A percentile compares a stretch with the other conserved stretches of the same genome.
Conservation (phyloP, 35 echinoderm and acorn worm species). For the Chiridota heheva region DNA sequence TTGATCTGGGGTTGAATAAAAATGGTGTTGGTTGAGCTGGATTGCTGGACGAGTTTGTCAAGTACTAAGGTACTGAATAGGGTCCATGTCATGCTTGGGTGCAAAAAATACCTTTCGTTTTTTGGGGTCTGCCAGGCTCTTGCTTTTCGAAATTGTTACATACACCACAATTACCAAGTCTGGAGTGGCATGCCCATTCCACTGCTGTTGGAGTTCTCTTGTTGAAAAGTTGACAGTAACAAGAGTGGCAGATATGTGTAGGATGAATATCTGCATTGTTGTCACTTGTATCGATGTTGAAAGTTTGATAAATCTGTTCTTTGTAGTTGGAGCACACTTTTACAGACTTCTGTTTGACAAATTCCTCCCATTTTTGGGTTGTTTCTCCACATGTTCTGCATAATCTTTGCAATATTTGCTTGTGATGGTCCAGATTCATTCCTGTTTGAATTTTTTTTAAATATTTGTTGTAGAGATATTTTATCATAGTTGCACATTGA, state of each 20-base stretch:
- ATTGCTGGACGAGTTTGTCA: not conserved
- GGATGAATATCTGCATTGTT: conserved; percentile 11
- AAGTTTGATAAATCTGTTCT: conserved; percentile 25
- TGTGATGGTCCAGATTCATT: conserved; percentile 30
- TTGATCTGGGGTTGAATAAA: not conserved
- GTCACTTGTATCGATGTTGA: conserved; percentile 1
- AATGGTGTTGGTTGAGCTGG: not conserved
- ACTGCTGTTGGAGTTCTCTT: not conserved
- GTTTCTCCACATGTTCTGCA: conserved; percentile 23
- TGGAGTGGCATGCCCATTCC: conserved; percentile 16
- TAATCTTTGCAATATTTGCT: conserved; percentile 11
- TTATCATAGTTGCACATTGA: too few species aligned
- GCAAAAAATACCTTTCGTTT: not conserved
- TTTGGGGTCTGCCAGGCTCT: not conserved
- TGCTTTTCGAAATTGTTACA: not conserved
- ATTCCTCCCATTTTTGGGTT: not conserved
- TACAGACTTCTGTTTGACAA: not conserved
- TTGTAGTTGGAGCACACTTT: conserved; percentile 3
- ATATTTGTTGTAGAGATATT: too few species aligned
- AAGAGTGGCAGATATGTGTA: conserved; percentile 19
- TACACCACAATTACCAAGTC: conserved; percentile 16
- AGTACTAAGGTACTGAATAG: not conserved
- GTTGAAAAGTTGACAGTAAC: conserved; percentile 10
- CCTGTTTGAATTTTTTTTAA: too few species aligned
- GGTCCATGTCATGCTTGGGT: not conserved